These are phyloP conservation scores for Zele albiditarsus DNA, from an alignment of 2,888 invertebrate species.

Conservation along the genomic window DNA sequence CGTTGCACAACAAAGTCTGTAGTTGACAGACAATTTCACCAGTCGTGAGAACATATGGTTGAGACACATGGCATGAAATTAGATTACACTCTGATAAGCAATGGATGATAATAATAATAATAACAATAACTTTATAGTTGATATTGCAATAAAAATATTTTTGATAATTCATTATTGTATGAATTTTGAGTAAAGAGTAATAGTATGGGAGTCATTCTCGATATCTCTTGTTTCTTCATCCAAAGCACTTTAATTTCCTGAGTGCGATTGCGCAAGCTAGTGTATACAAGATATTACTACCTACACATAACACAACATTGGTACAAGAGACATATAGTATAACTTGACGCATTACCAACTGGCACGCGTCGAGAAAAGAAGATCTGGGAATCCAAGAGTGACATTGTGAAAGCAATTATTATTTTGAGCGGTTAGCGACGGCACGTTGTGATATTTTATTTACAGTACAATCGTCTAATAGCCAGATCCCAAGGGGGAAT, in stretches of 20 bases:
- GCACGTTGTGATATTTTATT: conserved; percentile 69
- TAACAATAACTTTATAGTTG: background rate
- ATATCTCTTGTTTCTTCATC: conserved; percentile 10
- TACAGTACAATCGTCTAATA: conserved; percentile 72
- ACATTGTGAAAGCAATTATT: conserved; percentile 69
- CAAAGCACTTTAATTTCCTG: conserved; percentile 38
- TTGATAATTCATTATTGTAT: too few relatives aligned
- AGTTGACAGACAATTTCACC: background rate
- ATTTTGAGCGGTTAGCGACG: conserved; percentile 70
- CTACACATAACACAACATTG: too few relatives aligned
- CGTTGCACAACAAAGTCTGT: background rate
- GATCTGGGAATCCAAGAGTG: conserved; percentile 41
- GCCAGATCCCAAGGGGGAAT: conserved; percentile 61
- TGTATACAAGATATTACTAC: too few relatives aligned
- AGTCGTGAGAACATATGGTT: background rate
- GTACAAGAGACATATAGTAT: background rate
- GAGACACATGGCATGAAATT: conserved; percentile 1
- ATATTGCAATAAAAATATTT: background rate
- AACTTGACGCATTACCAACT: conserved; percentile 19
- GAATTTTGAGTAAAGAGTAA: background rate
- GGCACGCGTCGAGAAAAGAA: conserved; percentile 16
- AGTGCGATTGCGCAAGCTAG: background rate
- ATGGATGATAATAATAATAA: background rate
- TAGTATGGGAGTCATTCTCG: conserved; percentile 1
- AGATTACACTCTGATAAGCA: too few relatives aligned